phyloP scores from a whole-genome alignment of 2,888 invertebrate genomes.

The Coelopa pilipes region DNA sequence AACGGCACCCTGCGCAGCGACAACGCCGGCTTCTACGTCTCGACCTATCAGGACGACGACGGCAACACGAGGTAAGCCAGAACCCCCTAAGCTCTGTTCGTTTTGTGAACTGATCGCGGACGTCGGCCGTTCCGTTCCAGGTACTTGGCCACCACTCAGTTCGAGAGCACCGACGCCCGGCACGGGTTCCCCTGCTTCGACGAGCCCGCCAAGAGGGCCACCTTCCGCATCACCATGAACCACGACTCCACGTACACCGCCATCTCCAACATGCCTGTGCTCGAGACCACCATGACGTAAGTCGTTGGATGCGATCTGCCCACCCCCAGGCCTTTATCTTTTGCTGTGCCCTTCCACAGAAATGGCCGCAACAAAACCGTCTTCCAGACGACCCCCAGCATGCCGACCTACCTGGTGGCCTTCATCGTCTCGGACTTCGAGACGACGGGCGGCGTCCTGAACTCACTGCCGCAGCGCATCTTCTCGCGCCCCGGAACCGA shows the following conservation, averaged over 20 bases:
- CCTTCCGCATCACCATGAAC: conserved; percentile 56
- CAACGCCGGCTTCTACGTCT: conserved; percentile 75
- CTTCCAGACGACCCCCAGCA: conserved; percentile 69
- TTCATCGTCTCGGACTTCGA: conserved; percentile 76
- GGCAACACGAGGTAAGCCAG: not conserved
- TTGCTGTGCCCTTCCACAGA: not conserved
- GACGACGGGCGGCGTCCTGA: conserved; percentile 50
- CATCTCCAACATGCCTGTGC: conserved; percentile 68
- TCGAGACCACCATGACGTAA: conserved; percentile 42
- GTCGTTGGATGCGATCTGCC: conserved; percentile 7
- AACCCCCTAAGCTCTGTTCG: not conserved
- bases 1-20: conserved; percentile 71
- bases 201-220: conserved; percentile 77
- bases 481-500: conserved; percentile 59
- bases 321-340: not conserved
- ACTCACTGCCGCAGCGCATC: conserved; percentile 55
- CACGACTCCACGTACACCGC: conserved; percentile 58
- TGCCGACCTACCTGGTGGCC: conserved; percentile 85
- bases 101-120: not conserved
- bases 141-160: conserved; percentile 74
- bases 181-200: conserved; percentile 82
- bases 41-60: conserved; percentile 66
- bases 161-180: conserved; percentile 75
- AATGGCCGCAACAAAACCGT: conserved; percentile 47
- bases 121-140: conserved; percentile 41